Evolutionary conservation across 2,113 vertebrate species (phyloP), one percentile per base, ranked within the genome.

Genomic region (Eonycteris spelaea): DNA sequence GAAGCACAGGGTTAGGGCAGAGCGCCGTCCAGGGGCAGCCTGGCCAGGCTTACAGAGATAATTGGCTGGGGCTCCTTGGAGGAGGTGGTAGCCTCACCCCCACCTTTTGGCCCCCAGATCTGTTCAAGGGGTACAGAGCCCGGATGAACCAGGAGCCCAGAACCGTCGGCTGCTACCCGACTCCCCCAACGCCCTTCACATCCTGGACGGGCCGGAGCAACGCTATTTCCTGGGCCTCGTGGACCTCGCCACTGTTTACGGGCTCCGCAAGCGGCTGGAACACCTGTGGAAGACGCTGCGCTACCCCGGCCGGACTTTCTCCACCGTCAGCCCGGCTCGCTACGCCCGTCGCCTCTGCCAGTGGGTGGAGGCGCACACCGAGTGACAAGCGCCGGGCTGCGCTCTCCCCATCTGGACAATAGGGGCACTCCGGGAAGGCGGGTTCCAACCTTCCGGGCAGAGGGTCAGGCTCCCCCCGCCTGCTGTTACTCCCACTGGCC

Each of bases 161-260:
- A 99, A 99, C 96, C 98, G 98, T 6, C 98, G 99, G 11, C 96
- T 99, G 48, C 98, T 99, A 67, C 99, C 98, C 1, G 97, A 98
- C 45, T 85, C 96, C 74, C 99, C 98, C 94, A 99, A 99, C 65
- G 98, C 99, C 0, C 96, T 99, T 12, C 99, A 99, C 18, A 97
- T 99, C 43, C 98, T 99, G 8, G 99, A 99, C 0, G 99, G 99
- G 33, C 98, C 99, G 0, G 99, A 99, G 65, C 98, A 98, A 14
- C 99, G 99, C 95, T 99, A 99, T 97, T 99, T 99, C 89, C 95
- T 99, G 3, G 99, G 99, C 83, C 99, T 99, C 55, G 99, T 99
- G 67, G 99, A 99, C 97, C 98, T 99, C 92, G 98, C 99, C 95
- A 99, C 99, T 0, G 99, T 99, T 53, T 99, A 99, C 83, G 97